phyloP scores from a whole-genome alignment of 1,140 invertebrate species.

The Drosophila nigrodunni region DNA sequence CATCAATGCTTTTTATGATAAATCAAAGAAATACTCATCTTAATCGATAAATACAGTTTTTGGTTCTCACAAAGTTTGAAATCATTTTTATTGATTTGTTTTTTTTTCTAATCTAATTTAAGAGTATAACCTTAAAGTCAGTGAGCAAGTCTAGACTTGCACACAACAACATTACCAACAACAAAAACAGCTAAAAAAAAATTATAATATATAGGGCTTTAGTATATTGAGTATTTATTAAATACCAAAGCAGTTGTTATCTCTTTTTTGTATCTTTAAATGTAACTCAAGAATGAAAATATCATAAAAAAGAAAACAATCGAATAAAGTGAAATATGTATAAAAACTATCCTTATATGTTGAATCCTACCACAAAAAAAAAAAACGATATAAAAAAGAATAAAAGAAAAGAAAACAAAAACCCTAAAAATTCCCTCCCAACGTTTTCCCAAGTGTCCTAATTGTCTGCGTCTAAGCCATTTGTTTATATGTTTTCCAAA shows the following conservation, averaged over 20 bases:
- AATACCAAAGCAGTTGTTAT: constrained; percentile 45
- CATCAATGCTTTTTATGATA: constrained; percentile 76
- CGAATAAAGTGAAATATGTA: constrained; percentile 53
- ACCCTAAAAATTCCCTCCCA: constrained; percentile 57
- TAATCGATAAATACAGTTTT: constrained; percentile 33
- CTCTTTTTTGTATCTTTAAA: constrained; percentile 32
- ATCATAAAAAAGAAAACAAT: constrained; percentile 49
- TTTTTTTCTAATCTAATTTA: constrained; percentile 43
- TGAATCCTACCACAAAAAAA: constrained; percentile 54
- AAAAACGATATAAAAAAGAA: constrained; percentile 39
- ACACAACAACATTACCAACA: constrained; percentile 39
- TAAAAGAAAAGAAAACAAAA: constrained; percentile 24
- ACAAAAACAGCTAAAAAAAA: constrained; percentile 35
- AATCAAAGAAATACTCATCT: constrained; percentile 60
- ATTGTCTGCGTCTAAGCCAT: constrained; percentile 87
- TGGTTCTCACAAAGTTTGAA: constrained; percentile 36
- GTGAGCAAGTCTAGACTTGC: constrained; percentile 40
- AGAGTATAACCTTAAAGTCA: constrained; percentile 43
- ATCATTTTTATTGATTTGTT: constrained; percentile 15
- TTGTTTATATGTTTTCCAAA: constrained; percentile 85
- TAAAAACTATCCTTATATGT: constrained; percentile 78
- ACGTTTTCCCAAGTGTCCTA: constrained; percentile 85
- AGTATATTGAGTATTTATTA: constrained; percentile 37
- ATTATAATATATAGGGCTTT: constrained; percentile 33
- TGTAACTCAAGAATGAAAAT: constrained; percentile 41